Conservation (phyloP, 2,888 invertebrate genomes). For the Tipula confusa region DNA sequence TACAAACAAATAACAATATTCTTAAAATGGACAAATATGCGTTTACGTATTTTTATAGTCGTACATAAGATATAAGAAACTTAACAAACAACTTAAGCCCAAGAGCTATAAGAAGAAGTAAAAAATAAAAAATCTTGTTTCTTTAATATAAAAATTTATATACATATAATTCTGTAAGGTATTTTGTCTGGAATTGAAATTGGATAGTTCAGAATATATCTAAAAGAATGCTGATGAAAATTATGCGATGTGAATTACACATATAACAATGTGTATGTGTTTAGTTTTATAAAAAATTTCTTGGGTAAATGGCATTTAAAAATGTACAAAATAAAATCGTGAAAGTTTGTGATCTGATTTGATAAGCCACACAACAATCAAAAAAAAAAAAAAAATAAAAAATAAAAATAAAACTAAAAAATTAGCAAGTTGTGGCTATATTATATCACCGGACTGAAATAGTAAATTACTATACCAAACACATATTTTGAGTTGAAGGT, state of each 20-base stretch:
- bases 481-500: background rate
- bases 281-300: background rate
- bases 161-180: background rate
- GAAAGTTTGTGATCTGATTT: background rate
- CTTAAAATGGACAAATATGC: background rate
- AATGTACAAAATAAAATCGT: background rate
- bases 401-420: background rate
- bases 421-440: background rate
- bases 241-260: background rate
- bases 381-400: background rate
- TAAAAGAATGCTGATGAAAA: background rate
- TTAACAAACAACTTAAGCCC: background rate
- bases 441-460: background rate
- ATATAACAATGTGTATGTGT: background rate
- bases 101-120: background rate
- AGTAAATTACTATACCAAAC: background rate
- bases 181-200: constrained; percentile 20
- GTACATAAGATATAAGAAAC: background rate
- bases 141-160: background rate
- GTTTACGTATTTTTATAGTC: background rate
- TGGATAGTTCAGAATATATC: background rate
- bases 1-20: background rate
- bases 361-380: background rate
- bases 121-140: background rate
- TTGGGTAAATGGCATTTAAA: background rate